Conservation (phyloP, 2,888 invertebrate genomes). For the Boloria selene region DNA sequence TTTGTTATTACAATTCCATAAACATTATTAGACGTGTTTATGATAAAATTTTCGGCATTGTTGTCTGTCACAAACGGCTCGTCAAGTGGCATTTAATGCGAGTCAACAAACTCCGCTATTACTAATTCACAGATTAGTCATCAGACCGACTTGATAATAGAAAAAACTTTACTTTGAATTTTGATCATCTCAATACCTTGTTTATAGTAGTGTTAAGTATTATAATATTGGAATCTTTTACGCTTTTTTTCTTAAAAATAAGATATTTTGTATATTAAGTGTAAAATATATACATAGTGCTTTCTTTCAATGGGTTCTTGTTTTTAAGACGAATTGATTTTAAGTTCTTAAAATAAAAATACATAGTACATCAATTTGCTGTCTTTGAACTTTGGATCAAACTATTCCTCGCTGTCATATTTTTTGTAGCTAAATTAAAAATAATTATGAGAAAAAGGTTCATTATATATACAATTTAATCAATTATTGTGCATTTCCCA, state of each 20-base stretch:
- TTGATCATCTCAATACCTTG: slow-evolving; percentile 16
- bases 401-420: too few species aligned
- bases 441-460: too few species aligned
- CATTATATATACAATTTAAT: too few species aligned
- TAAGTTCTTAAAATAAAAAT: too few species aligned
- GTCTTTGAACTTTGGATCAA: too few species aligned
- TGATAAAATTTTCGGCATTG: slow-evolving; percentile 37
- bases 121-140: slow-evolving; percentile 38
- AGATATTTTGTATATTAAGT: too few species aligned
- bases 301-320: too few species aligned
- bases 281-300: too few species aligned
- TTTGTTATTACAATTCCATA: slow-evolving; percentile 32
- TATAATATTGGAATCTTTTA: neutral
- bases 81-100: slow-evolving; percentile 34
- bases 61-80: slow-evolving; percentile 32
- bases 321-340: too few species aligned
- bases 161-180: slow-evolving; percentile 29
- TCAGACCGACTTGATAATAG: slow-evolving; percentile 32
- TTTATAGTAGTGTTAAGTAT: neutral
- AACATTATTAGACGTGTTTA: slow-evolving; percentile 40
- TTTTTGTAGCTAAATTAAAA: too few species aligned
- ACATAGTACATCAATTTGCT: too few species aligned
- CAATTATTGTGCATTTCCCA: too few species aligned
- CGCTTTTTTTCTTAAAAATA: neutral
- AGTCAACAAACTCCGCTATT: slow-evolving; percentile 37